Base-by-base conservation (phyloP, 2,888 invertebrate genomes). In the Brenthis ino region DNA sequence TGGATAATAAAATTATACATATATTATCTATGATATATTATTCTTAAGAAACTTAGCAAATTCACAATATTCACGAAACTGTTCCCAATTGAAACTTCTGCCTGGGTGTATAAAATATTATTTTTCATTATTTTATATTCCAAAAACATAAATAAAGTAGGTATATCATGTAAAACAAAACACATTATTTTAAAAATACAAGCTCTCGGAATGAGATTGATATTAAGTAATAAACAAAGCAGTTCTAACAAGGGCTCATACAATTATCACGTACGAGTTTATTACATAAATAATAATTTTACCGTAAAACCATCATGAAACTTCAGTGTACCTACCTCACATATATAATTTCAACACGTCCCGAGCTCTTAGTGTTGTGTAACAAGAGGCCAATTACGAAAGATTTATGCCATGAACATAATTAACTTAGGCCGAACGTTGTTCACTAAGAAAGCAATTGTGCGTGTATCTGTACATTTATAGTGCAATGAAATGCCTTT, bases 381-480 rank as follows among this genome's bases (percentile, higher is more conserved):
- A 93, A 93, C 91, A 85, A 84, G 93, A 93, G 89, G 88, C 93
- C 93, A 93, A 93, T 93, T 93, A 93, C 91, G 84, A 88, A 90
- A 93, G 93, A 93, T 93, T 93, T 93, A 93, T 93, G 88, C 87
- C 85, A 83, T 83, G 87, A 91, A 90, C 90, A 91, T 93, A 93
- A 93, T 93, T 93, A 93, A 93, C 91, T 93, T 92, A 91, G 92
- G 88, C 91, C 85, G 87, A 89, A 89, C 88, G 84, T 87, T 91
- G 84, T 87, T 91, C 89, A 88, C 87, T 87, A 85, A 88, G 90
- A 88, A 88, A 87, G 83, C 85, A 89, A 88, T 85, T 77, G 76
- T 83, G 82, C 81, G 79, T 83, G 81, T 80, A 80, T 61, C 66
- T 72, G 51, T 72, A 70, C 68, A 65, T 68, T 66, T 70, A 69